Evolutionary conservation across 2,113 vertebrate genomes (phyloP).

Genomic region (Mormyrus iriodes): DNA sequence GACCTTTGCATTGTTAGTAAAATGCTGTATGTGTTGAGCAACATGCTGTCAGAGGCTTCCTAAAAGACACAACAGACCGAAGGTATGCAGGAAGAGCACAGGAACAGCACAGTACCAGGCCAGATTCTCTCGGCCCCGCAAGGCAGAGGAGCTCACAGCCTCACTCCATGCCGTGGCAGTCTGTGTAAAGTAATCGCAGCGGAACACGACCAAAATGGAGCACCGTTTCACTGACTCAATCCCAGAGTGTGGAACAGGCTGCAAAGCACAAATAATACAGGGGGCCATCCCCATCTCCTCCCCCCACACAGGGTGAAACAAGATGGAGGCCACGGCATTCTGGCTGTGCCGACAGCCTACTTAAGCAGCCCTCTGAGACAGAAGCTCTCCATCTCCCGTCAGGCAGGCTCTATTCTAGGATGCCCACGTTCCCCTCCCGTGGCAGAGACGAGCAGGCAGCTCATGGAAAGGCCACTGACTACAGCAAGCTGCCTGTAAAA

Average conservation of each 20-base stretch:
- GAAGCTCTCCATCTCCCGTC: not conserved
- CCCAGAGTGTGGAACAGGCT: not conserved
- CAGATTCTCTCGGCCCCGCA: not conserved
- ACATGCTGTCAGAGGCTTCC: not conserved
- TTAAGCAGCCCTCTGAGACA: conserved; percentile 2
- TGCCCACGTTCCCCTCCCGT: not conserved
- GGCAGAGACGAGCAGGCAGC: not conserved
- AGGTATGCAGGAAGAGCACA: not conserved
- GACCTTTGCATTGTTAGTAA: not conserved
- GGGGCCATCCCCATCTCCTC: not conserved
- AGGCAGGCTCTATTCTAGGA: not conserved
- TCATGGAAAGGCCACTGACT: not conserved
- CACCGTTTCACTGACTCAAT: not conserved
- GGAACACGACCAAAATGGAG: not conserved
- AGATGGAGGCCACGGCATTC: not conserved
- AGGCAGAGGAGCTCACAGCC: not conserved
- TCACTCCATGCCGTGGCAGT: not conserved
- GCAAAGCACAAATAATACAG: not conserved
- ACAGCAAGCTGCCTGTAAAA: not conserved
- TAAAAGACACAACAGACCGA: not conserved
- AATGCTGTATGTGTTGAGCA: not conserved
- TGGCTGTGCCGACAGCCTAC: not conserved
- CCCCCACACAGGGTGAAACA: not conserved
- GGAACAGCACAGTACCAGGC: not conserved
- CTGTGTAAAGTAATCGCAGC: not conserved